Conservation (phyloP, 2,797 vertebrate genomes). For the Smutsia gigantea region DNA sequence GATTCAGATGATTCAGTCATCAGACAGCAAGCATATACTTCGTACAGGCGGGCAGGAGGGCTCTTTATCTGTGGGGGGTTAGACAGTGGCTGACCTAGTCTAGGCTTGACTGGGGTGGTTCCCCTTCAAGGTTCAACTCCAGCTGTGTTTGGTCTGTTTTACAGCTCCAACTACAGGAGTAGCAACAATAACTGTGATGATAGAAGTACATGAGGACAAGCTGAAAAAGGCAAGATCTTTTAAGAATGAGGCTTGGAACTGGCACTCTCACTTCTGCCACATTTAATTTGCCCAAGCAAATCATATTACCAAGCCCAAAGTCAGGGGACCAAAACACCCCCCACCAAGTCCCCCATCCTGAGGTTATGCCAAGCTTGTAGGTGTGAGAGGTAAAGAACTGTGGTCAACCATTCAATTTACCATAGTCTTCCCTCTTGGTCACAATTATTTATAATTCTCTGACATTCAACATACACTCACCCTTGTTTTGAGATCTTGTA, state of each 20-base stretch:
- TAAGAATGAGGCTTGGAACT: background rate
- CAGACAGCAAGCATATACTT: background rate
- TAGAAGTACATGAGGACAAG: background rate
- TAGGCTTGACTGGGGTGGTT: background rate
- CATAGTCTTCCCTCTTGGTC: background rate
- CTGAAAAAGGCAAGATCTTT: background rate
- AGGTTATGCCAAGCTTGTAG: background rate
- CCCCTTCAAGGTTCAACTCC: background rate
- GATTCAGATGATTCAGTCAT: too few species aligned
- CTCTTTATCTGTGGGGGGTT: background rate
- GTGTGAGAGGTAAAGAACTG: background rate
- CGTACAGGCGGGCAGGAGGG: background rate
- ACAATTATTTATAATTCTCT: background rate
- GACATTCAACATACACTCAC: background rate
- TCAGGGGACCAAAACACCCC: background rate
- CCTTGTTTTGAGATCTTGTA: background rate
- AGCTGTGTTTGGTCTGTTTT: background rate
- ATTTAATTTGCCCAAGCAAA: background rate
- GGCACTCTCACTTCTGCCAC: background rate
- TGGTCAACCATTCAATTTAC: background rate
- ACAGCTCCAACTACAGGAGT: background rate
- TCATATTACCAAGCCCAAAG: background rate
- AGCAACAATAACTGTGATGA: background rate
- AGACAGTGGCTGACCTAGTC: background rate
- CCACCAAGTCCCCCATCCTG: too few species aligned